Conservation (phyloP, 2,797 vertebrate species). For the Acanthopagrus latus region DNA sequence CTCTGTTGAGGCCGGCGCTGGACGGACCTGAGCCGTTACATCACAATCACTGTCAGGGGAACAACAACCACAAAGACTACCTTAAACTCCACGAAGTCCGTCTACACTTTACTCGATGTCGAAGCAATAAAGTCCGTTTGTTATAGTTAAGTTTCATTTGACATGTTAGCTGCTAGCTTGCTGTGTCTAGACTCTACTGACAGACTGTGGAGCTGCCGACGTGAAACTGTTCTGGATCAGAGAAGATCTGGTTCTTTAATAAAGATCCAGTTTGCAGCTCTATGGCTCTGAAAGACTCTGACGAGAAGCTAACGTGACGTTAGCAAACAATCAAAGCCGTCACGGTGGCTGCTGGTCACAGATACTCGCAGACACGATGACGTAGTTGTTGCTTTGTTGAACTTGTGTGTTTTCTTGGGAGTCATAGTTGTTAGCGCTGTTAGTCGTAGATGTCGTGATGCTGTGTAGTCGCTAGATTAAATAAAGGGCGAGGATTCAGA, state of each 20-base stretch:
- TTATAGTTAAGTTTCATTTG: slow-evolving; percentile 17
- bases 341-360: background rate
- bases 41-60: background rate
- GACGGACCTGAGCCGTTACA: background rate
- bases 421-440: slow-evolving; percentile 38
- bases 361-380: background rate
- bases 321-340: background rate
- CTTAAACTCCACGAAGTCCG: slow-evolving; percentile 4
- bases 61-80: slow-evolving; percentile 15
- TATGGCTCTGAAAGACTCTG: background rate
- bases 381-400: slow-evolving; percentile 30
- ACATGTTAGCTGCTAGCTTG: slow-evolving; percentile 18
- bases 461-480: slow-evolving; percentile 19
- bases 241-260: background rate
- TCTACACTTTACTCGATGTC: slow-evolving; percentile 16
- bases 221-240: too few relatives aligned
- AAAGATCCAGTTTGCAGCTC: background rate
- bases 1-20: slow-evolving; percentile 64
- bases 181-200: background rate
- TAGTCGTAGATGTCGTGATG: slow-evolving; percentile 54
- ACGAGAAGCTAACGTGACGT: background rate
- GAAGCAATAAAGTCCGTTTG: slow-evolving; percentile 59
- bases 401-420: slow-evolving; percentile 26
- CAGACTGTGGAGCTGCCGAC: background rate
- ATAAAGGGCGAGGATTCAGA: slow-evolving; percentile 27